Conservation (phyloP, 2,113 vertebrate genomes). For the Labeo rohita region DNA sequence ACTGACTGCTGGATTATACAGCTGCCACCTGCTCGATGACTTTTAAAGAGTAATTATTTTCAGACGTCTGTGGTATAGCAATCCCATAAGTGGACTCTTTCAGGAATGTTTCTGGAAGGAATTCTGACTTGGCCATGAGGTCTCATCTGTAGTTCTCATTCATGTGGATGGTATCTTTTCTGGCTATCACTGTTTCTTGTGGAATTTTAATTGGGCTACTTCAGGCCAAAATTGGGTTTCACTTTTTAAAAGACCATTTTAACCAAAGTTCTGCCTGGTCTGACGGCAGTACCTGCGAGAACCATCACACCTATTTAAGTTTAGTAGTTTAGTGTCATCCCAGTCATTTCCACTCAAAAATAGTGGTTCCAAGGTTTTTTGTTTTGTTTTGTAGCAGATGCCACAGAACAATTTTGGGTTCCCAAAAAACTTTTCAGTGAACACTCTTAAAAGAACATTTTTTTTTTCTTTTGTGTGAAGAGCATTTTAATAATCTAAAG, state of each 20-base stretch:
- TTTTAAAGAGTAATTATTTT: constrained; percentile 67
- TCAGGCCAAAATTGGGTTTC: neutral
- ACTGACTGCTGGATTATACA: constrained; percentile 54
- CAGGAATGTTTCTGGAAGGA: constrained; percentile 62
- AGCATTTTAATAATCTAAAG: neutral
- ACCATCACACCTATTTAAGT: neutral
- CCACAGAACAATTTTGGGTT: too few species aligned
- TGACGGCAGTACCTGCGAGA: neutral
- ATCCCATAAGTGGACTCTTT: constrained; percentile 49
- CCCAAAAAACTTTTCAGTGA: too few species aligned
- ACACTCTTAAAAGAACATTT: too few species aligned
- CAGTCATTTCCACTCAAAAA: constrained; percentile 55
- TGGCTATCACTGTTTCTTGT: constrained; percentile 60
- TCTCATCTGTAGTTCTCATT: constrained; percentile 50
- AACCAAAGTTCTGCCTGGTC: neutral
- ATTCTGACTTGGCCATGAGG: constrained; percentile 66
- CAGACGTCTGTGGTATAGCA: constrained; percentile 52
- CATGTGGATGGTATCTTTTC: constrained; percentile 47
- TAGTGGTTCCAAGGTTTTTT: too few species aligned
- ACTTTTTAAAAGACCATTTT: neutral
- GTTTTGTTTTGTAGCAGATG: too few species aligned
- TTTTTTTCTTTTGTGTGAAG: neutral
- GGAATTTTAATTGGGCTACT: constrained; percentile 58
- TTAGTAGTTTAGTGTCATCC: neutral
- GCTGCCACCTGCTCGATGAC: constrained; percentile 68